Evolutionary conservation across 2,113 vertebrate genomes (phyloP), one percentile per base, ranked within the genome.

Genomic region (Sardina pilchardus): DNA sequence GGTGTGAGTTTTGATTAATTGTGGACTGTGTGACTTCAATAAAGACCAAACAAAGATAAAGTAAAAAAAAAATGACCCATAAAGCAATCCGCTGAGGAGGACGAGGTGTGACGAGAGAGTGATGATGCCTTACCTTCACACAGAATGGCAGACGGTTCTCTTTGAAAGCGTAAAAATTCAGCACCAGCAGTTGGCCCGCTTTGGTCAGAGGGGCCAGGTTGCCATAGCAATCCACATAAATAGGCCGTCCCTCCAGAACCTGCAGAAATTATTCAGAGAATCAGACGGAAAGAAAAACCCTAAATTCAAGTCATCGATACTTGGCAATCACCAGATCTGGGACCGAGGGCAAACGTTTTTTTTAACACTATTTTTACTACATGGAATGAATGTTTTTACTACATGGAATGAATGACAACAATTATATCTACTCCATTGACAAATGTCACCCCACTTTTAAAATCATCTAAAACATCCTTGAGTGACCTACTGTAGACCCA

Each of bases 161-260:
- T 94, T 98, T 99, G 95, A 99, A 99, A 92, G 98, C 97, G 90
- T 97, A 99, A 93, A 99, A 99, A 95, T 99, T 99, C 86, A 99
- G 98, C 93, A 97, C 94, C 89, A 99, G 96, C 85, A 98, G 98
- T 88, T 99, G 98, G 93, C 97, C 97, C 89, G 96, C 95, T 96
- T 99, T 99, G 85, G 96, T 96, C 89, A 99, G 95, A 89, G 98
- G 97, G 78, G 96, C 94, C 89, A 99, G 89, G 91, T 99, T 99
- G 91, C 98, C 98, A 36, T 99, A 99, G 93, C 98, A 99, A 86
- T 99, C 98, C 93, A 99, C 97, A 45, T 96, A 97, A 92, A 99
- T 97, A 85, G 97, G 97, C 86, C 98, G 96, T 91, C 98, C 98
- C 94, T 99, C 98, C 90, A 99, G 95, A 88, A 99, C 98, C 98